Conservation (phyloP, 2,888 invertebrate species). For the Pandemis heparana region DNA sequence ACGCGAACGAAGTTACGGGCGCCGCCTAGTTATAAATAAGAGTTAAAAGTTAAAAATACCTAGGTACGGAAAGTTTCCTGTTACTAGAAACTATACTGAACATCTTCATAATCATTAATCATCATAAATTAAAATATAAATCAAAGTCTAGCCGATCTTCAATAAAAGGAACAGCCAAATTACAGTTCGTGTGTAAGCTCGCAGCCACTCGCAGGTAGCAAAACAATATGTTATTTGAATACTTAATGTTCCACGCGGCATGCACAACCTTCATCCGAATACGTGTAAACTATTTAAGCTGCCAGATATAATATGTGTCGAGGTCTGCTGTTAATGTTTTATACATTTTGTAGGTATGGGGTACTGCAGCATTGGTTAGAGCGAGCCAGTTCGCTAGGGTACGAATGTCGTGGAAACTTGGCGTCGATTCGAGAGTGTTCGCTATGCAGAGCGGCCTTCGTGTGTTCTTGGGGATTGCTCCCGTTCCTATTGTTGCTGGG, state of each 20-base stretch:
- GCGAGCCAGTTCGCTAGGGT: slow-evolving; percentile 2
- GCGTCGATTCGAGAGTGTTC: slow-evolving; percentile 13
- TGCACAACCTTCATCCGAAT: slow-evolving; percentile 12
- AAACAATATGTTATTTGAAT: slow-evolving; percentile 5
- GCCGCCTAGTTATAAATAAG: too few relatives aligned
- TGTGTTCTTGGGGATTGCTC: not conserved
- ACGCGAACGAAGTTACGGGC: too few relatives aligned
- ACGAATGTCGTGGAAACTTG: slow-evolving; percentile 11
- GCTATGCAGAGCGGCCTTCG: slow-evolving; percentile 13
- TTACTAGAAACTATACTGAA: too few relatives aligned
- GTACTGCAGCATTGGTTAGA: slow-evolving; percentile 14
- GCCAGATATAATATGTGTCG: slow-evolving; percentile 23
- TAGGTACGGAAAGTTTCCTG: too few relatives aligned
- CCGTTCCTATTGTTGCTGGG: not conserved
- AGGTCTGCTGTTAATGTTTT: slow-evolving; percentile 13
- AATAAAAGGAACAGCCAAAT: not conserved
- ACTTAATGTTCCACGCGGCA: slow-evolving; percentile 4
- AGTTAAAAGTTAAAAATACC: too few relatives aligned
- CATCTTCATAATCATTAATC: too few relatives aligned
- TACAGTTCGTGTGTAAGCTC: not conserved
- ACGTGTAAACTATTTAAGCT: slow-evolving; percentile 14
- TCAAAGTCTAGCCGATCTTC: not conserved
- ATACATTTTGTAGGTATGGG: not conserved
- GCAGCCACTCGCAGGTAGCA: not conserved
- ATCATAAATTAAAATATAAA: too few relatives aligned